Percentiles rank a stretch among this genome's conserved stretches.
These are phyloP conservation scores for Wiebesia pumilae DNA, from an alignment of 1,140 invertebrate species.

Conservation along the genomic window DNA sequence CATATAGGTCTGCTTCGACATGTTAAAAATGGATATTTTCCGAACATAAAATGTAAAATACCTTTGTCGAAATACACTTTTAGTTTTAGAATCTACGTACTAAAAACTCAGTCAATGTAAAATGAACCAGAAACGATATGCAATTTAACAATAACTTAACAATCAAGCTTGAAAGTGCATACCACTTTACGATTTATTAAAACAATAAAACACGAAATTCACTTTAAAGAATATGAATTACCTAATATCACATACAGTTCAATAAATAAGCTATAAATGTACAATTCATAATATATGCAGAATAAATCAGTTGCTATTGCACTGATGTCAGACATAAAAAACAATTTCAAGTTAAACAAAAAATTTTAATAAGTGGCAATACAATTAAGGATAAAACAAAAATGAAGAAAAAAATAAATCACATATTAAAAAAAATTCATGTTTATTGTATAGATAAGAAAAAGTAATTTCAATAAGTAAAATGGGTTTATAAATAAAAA, in stretches of 20 bases:
- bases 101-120: slow-evolving; percentile 38
- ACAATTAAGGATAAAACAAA: slow-evolving; percentile 48
- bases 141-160: slow-evolving; percentile 50
- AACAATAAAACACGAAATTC: slow-evolving; percentile 55
- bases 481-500: slow-evolving; percentile 46
- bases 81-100: slow-evolving; percentile 54
- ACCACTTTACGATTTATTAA: slow-evolving; percentile 63
- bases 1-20: slow-evolving; percentile 7
- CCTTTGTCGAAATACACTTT: slow-evolving; percentile 48
- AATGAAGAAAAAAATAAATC: slow-evolving; percentile 37
- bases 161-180: slow-evolving; percentile 58
- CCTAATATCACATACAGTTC: slow-evolving; percentile 54
- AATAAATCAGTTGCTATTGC: slow-evolving; percentile 58
- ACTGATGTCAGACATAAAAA: slow-evolving; percentile 57
- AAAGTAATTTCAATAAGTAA: slow-evolving; percentile 48
- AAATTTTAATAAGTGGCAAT: slow-evolving; percentile 53
- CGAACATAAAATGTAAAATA: neutral
- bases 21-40: slow-evolving; percentile 35
- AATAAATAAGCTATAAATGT: slow-evolving; percentile 40
- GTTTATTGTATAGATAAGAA: slow-evolving; percentile 34
- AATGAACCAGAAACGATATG: slow-evolving; percentile 19
- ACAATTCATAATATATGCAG: slow-evolving; percentile 25
- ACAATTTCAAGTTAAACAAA: slow-evolving; percentile 55
- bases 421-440: slow-evolving; percentile 46
- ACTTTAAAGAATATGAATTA: slow-evolving; percentile 58